A percentile compares a stretch with the other conserved stretches of the same genome.
Conservation (phyloP, 2,888 invertebrate genomes). For the Ornithoptera priamus region DNA sequence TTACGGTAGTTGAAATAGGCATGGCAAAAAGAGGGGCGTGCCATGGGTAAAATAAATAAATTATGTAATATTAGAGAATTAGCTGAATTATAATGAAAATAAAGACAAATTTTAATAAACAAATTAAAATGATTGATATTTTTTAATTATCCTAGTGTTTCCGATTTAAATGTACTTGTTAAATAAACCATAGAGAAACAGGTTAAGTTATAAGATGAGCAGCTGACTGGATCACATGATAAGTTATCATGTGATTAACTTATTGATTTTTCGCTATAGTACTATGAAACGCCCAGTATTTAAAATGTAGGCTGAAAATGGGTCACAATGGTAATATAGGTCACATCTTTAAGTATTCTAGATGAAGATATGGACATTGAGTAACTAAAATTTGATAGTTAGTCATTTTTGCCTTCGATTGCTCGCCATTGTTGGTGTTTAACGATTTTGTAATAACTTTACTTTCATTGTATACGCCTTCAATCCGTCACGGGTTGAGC, state of each 20-base stretch:
- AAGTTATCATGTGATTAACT: conserved; percentile 54
- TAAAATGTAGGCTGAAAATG: conserved; percentile 20
- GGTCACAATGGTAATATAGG: conserved; percentile 22
- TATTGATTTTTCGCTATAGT: conserved; percentile 20
- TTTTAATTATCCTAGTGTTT: too few species aligned
- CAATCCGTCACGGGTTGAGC: conserved; percentile 10
- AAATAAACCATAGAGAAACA: conserved; percentile 24
- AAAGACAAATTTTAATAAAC: too few species aligned
- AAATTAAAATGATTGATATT: too few species aligned
- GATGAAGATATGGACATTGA: background rate
- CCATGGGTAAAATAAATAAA: too few species aligned
- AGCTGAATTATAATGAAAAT: too few species aligned
- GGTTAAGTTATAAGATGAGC: conserved; percentile 31
- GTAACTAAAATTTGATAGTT: background rate
- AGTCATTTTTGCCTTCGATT: conserved; percentile 2
- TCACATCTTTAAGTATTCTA: conserved; percentile 7
- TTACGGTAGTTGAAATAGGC: too few species aligned
- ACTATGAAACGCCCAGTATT: conserved; percentile 14
- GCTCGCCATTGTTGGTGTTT: background rate
- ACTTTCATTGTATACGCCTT: conserved; percentile 21
- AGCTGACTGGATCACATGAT: conserved; percentile 63
- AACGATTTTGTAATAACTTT: conserved; percentile 23
- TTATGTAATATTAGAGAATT: too few species aligned
- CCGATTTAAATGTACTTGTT: background rate
- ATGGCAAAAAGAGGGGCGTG: too few species aligned